Conservation (phyloP, 2,113 vertebrate genomes). For the Entelurus aequoreus region DNA sequence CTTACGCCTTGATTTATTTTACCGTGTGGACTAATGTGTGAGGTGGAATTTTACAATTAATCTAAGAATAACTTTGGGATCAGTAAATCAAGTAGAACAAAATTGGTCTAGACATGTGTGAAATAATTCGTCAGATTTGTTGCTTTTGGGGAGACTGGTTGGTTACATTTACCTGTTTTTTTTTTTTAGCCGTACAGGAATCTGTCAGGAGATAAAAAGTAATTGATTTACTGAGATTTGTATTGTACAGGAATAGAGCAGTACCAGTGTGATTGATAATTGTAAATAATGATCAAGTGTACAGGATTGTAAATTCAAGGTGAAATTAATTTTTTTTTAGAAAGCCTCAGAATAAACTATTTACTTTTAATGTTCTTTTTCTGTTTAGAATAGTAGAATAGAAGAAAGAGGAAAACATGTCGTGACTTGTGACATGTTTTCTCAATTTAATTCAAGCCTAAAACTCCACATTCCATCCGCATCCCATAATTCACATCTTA, state of each 20-base stretch:
- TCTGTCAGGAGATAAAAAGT: conserved; percentile 2
- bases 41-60: conserved; percentile 57
- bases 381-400: conserved; percentile 14
- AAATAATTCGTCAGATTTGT: conserved; percentile 18
- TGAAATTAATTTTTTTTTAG: neutral
- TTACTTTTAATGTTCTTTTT: conserved; percentile 43
- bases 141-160: conserved; percentile 10
- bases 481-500: conserved; percentile 12
- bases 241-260: too few species aligned
- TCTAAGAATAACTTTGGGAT: conserved; percentile 24
- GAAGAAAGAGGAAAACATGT: neutral
- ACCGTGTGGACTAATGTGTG: conserved; percentile 24
- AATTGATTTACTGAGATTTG: neutral
- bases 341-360: neutral
- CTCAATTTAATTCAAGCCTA: conserved; percentile 2
- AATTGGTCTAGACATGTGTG: conserved; percentile 31
- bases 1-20: conserved; percentile 33
- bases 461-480: conserved; percentile 23
- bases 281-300: too few species aligned
- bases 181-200: neutral
- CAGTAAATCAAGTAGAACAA: conserved; percentile 21
- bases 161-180: neutral
- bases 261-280: too few species aligned
- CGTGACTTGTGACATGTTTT: neutral
- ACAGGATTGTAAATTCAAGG: neutral